A percentile compares a stretch with the other conserved stretches of the same genome.
These are phyloP conservation scores for Glyptemys insculpta DNA, from an alignment of 2,797 vertebrate species.

Conservation along the genomic window DNA sequence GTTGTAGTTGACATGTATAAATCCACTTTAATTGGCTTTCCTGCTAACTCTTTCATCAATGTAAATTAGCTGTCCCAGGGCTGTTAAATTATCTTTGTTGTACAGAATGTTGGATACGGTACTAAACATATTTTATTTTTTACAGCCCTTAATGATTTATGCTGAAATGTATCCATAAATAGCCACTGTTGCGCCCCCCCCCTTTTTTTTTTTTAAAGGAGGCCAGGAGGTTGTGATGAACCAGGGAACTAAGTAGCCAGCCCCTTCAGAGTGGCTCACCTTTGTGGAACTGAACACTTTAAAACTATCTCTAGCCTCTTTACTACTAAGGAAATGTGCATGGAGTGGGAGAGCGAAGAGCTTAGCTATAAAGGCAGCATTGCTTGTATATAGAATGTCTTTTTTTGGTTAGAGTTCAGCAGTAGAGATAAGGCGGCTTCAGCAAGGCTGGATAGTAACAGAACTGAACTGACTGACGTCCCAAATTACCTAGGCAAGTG, in stretches of 20 bases:
- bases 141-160: slow-evolving; percentile 31
- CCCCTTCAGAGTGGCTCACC: not conserved
- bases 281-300: not conserved
- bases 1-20: slow-evolving; percentile 73
- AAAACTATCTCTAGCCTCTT: not conserved
- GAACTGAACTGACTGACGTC: not conserved
- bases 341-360: not conserved
- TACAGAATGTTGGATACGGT: slow-evolving; percentile 34
- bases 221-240: not conserved
- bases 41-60: slow-evolving; percentile 67
- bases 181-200: not conserved
- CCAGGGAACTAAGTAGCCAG: not conserved
- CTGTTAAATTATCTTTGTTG: slow-evolving; percentile 65
- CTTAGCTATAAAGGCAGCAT: not conserved
- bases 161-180: slow-evolving; percentile 45
- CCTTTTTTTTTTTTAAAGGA: slow-evolving; percentile 2
- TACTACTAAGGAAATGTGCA: not conserved
- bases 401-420: not conserved
- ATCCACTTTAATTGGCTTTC: slow-evolving; percentile 71
- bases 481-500: not conserved
- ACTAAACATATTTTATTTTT: slow-evolving; percentile 1
- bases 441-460: not conserved
- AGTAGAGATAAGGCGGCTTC: not conserved
- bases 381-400: not conserved
- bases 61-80: slow-evolving; percentile 72